Percentiles rank a stretch among this genome's conserved stretches.
Conservation (phyloP, 2,113 vertebrate species). For the Cacatua alba region DNA sequence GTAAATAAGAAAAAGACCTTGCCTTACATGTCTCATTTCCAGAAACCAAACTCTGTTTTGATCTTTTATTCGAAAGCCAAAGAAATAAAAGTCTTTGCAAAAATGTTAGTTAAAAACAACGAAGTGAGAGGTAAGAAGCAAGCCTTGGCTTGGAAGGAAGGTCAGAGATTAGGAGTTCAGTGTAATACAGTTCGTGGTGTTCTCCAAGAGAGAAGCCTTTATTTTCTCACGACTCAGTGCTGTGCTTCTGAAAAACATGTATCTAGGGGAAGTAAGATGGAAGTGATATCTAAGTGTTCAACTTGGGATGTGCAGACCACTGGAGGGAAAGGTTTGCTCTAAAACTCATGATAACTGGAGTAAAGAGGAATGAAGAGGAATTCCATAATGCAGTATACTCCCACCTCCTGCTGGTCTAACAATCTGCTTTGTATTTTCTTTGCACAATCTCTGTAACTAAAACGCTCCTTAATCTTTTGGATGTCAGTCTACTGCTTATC, state of each 20-base stretch:
- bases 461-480: not conserved
- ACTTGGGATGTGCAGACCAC: accelerated
- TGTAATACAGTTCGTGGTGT: not conserved
- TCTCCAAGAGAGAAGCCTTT: not conserved
- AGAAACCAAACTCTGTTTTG: not conserved
- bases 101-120: not conserved
- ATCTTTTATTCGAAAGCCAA: not conserved
- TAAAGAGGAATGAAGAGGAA: not conserved
- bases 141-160: not conserved
- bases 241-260: not conserved
- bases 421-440: not conserved
- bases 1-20: not conserved
- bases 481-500: not conserved
- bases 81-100: not conserved
- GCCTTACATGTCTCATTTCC: not conserved
- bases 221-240: not conserved
- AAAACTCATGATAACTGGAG: not conserved
- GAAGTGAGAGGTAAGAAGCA: not conserved
- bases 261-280: not conserved
- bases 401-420: not conserved
- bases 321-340: not conserved
- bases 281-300: not conserved
- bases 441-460: not conserved
- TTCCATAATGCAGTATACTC: not conserved
- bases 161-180: not conserved